phyloP scores from a whole-genome alignment of 1,140 invertebrate species.

The Homarus americanus region DNA sequence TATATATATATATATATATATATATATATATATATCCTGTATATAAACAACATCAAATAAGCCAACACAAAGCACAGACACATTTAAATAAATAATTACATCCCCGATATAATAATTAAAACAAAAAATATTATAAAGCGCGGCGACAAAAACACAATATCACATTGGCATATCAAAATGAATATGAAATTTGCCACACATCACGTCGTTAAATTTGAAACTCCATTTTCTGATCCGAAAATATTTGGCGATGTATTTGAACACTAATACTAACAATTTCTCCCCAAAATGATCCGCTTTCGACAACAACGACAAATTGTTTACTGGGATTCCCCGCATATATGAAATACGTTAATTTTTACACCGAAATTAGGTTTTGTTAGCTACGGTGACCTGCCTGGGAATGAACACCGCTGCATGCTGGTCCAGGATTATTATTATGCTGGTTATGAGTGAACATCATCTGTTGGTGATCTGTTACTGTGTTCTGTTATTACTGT shows the following conservation, averaged over 20 bases:
- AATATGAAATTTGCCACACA: conserved; percentile 6
- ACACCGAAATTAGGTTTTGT: background rate
- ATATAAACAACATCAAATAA: background rate
- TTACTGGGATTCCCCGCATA: background rate
- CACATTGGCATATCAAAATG: background rate
- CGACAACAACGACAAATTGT: conserved; percentile 1
- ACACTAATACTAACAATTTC: background rate
- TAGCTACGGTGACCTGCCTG: background rate
- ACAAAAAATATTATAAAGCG: background rate
- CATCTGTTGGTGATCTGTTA: too few relatives aligned
- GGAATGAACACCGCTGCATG: too few relatives aligned
- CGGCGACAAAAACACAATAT: background rate
- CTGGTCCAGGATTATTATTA: too few relatives aligned
- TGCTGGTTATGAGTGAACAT: too few relatives aligned
- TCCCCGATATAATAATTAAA: too few relatives aligned
- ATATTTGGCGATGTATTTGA: conserved; percentile 15
- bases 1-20: conserved; percentile 15
- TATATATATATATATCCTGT: conserved; percentile 16
- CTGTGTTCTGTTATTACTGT: too few relatives aligned
- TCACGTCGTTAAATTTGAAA: background rate
- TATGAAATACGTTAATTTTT: background rate
- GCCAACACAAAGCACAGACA: background rate
- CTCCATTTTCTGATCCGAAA: background rate
- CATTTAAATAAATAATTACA: background rate
- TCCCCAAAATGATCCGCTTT: conserved; percentile 3